Evolutionary conservation across 2,113 vertebrate species (phyloP).

Genomic region (Alligator sinensis): DNA sequence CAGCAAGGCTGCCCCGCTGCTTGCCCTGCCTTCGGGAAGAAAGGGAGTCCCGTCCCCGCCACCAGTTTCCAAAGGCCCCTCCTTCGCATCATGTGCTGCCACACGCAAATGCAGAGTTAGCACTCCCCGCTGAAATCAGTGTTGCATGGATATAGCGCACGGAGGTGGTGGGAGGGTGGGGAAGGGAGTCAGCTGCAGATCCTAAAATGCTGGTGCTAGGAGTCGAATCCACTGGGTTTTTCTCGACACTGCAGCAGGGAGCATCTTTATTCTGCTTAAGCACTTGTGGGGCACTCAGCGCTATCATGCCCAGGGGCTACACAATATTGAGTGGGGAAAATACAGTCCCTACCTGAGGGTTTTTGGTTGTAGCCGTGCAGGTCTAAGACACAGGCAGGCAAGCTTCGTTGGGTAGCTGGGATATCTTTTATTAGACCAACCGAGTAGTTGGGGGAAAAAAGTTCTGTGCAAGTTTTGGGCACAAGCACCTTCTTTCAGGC

Average conservation of each 20-base stretch:
- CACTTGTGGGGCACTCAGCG: no score
- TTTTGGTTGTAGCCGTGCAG: no score
- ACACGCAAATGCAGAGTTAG: neutral
- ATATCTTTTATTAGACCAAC: no score
- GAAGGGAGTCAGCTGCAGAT: neutral
- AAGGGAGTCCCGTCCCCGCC: neutral
- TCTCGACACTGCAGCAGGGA: neutral
- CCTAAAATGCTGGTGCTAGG: neutral
- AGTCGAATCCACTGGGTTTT: neutral
- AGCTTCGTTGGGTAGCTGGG: no score
- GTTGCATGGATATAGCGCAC: neutral
- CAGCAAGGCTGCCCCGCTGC: neutral
- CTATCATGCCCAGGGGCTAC: neutral
- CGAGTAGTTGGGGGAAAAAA: no score
- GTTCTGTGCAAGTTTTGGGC: no score
- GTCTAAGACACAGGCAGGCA: no score
- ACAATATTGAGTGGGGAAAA: neutral
- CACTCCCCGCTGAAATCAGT: neutral
- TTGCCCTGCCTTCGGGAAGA: neutral
- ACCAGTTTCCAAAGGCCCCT: neutral
- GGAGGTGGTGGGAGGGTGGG: neutral
- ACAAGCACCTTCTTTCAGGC: no score
- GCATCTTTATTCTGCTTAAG: no score
- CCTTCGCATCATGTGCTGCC: neutral
- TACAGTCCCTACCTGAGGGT: neutral